Evolutionary conservation across 2,888 invertebrate genomes (phyloP).

Genomic region (Oligia latruncula): DNA sequence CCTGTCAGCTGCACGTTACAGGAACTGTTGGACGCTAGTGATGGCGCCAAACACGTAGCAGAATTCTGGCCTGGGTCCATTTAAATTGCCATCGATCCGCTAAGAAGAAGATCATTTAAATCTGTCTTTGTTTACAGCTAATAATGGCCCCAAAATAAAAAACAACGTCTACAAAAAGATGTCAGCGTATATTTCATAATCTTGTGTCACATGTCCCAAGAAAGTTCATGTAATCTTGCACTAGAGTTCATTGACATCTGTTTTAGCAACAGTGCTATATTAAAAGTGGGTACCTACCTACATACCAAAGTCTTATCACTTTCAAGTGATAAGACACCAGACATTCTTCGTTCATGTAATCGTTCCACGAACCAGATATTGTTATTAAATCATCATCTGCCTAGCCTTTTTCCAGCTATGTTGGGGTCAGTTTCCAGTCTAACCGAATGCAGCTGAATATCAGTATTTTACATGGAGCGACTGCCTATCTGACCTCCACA

Average conservation of each 20-base stretch:
- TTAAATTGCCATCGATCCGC: no score
- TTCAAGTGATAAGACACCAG: constrained; percentile 48
- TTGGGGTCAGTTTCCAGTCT: no score
- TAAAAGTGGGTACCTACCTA: constrained; percentile 7
- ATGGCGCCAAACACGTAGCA: no score
- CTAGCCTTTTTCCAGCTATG: no score
- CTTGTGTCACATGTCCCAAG: constrained; percentile 20
- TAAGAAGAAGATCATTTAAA: not conserved
- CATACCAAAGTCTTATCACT: constrained; percentile 34
- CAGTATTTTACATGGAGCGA: no score
- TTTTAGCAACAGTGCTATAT: constrained; percentile 37
- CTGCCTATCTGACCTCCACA: no score
- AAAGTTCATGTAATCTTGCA: constrained; percentile 42
- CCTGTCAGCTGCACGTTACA: no score
- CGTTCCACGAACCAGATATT: constrained; percentile 15
- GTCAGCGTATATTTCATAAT: constrained; percentile 26
- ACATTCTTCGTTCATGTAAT: constrained; percentile 40
- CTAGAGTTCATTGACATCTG: constrained; percentile 47
- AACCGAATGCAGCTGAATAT: no score
- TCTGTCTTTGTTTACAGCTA: not conserved
- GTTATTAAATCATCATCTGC: not conserved
- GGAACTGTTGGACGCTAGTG: no score
- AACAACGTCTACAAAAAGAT: not conserved
- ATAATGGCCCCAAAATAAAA: not conserved
- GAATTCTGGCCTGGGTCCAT: no score